These are phyloP conservation scores for Bradypodion ventrale DNA, from an alignment of 2,797 vertebrate species.

Conservation along the genomic window DNA sequence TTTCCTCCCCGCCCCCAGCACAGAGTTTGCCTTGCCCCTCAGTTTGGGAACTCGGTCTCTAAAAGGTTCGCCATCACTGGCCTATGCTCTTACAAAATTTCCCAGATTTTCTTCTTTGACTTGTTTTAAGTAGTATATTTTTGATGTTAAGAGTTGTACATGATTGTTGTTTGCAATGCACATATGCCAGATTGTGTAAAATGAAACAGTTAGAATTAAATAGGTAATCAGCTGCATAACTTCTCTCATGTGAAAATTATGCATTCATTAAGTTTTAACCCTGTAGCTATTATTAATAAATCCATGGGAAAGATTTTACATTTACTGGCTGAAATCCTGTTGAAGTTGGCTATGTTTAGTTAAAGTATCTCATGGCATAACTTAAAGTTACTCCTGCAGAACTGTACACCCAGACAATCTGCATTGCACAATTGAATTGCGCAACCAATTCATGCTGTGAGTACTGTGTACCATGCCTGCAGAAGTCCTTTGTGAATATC, in stretches of 20 bases:
- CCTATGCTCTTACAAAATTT: background rate
- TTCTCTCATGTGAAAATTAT: background rate
- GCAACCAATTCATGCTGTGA: no score
- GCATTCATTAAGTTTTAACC: background rate
- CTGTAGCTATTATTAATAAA: background rate
- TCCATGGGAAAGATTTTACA: background rate
- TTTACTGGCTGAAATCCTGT: background rate
- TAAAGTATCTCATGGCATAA: no score
- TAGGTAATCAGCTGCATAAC: background rate
- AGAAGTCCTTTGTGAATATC: no score
- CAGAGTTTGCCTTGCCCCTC: no score
- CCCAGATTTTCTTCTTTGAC: background rate
- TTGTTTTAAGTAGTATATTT: background rate
- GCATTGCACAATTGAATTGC: no score
- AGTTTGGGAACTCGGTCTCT: no score
- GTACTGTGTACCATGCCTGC: no score
- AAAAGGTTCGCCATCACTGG: no score
- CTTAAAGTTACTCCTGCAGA: no score
- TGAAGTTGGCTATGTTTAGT: no score
- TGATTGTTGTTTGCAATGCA: background rate
- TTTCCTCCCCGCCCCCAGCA: no score
- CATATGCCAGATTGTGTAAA: slow-evolving; percentile 6
- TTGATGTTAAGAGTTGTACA: background rate
- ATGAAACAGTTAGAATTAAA: slow-evolving; percentile 12
- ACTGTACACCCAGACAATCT: no score